These are phyloP conservation scores for Crotalus helleri DNA, from an alignment of 2,113 vertebrate species.

Conservation along the genomic window DNA sequence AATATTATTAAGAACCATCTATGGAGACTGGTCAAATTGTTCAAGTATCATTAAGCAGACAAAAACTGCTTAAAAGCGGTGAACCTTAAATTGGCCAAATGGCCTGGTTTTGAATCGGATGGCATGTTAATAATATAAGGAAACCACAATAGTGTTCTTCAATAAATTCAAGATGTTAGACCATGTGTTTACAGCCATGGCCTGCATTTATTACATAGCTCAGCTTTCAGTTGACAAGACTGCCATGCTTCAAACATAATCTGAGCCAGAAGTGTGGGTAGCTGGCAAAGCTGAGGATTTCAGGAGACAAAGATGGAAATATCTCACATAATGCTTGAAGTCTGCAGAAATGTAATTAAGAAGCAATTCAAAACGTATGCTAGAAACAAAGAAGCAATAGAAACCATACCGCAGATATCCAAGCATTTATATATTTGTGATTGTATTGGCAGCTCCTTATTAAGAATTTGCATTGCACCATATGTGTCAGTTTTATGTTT, in stretches of 20 bases:
- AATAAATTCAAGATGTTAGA: constrained; percentile 40
- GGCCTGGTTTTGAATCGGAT: constrained; percentile 26
- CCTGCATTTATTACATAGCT: constrained; percentile 5
- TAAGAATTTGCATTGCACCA: not conserved
- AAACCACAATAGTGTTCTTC: constrained; percentile 37
- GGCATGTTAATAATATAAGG: constrained; percentile 25
- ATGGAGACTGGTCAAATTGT: constrained; percentile 30
- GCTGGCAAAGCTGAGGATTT: not conserved
- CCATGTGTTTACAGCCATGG: constrained; percentile 24
- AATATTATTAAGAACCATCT: constrained; percentile 11
- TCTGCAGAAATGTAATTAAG: not conserved
- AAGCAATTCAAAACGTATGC: not conserved
- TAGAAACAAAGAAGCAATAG: not conserved
- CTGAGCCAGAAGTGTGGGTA: not conserved
- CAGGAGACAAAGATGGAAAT: not conserved
- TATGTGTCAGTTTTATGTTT: not conserved
- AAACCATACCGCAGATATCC: not conserved
- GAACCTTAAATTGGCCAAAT: constrained; percentile 28
- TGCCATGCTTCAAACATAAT: constrained; percentile 15
- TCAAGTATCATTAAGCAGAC: constrained; percentile 21
- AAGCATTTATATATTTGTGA: not conserved
- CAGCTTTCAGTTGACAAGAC: constrained; percentile 26
- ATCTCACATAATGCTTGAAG: not conserved
- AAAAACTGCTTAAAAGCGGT: constrained; percentile 20
- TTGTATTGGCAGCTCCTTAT: not conserved